phyloP scores from a whole-genome alignment of 2,113 vertebrate species.

The Fulica atra region DNA sequence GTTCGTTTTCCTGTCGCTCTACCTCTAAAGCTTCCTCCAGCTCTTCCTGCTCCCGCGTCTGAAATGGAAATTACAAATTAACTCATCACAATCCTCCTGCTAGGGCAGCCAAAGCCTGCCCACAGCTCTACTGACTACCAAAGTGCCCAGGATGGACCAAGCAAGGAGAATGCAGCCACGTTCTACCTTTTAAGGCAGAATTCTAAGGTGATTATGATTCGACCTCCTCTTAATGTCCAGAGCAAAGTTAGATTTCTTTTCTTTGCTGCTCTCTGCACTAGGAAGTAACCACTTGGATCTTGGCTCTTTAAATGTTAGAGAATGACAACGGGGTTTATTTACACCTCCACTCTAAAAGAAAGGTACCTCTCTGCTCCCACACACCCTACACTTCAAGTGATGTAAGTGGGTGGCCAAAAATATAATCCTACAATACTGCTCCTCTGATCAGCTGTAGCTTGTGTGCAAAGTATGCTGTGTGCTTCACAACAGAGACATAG shows the following conservation, averaged over 20 bases:
- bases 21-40: conserved; percentile 91
- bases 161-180: not conserved
- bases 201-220: not conserved
- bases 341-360: not conserved
- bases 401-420: not conserved
- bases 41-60: conserved; percentile 96
- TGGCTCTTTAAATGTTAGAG: not conserved
- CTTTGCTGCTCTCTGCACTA: not conserved
- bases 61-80: conserved; percentile 31
- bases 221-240: not conserved
- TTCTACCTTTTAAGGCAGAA: not conserved
- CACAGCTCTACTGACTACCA: not conserved
- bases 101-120: not conserved
- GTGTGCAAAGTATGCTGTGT: not conserved
- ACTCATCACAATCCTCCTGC: not conserved
- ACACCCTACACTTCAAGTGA: not conserved
- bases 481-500: not conserved
- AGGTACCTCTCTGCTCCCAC: not conserved
- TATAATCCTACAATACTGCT: not conserved
- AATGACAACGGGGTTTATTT: not conserved
- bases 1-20: conserved; percentile 88
- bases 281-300: not conserved
- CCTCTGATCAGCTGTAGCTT: not conserved
- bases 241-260: not conserved
- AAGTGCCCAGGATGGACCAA: not conserved